phyloP scores from a whole-genome alignment of 2,888 invertebrate genomes.

The Leptopilina myrica region DNA sequence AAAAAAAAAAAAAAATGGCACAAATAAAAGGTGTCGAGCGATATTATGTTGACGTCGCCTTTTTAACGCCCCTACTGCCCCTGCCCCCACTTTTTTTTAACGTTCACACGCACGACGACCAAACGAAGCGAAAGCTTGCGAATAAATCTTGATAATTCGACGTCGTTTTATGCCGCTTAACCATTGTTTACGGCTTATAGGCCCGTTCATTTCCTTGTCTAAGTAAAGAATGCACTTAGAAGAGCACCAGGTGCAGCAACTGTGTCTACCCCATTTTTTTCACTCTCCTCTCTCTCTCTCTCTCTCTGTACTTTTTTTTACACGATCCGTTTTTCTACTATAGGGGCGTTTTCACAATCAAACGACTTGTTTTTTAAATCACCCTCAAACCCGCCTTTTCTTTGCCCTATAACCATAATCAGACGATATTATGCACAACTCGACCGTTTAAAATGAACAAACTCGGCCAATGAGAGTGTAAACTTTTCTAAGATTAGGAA shows the following conservation, averaged over 20 bases:
- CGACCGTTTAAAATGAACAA: neutral
- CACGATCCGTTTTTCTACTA: neutral
- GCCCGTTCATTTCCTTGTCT: slow-evolving; percentile 55
- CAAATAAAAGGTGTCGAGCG: slow-evolving; percentile 36
- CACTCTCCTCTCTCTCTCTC: no score
- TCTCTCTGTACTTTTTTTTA: no score
- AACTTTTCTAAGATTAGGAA: no score
- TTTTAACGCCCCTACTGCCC: slow-evolving; percentile 41
- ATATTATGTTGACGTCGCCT: slow-evolving; percentile 31
- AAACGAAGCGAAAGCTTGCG: slow-evolving; percentile 52
- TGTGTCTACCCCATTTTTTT: slow-evolving; percentile 22
- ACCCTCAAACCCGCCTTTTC: neutral
- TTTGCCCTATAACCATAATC: neutral
- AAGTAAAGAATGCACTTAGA: slow-evolving; percentile 64
- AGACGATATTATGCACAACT: slow-evolving; percentile 17
- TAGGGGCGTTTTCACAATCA: slow-evolving; percentile 14
- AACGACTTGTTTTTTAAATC: slow-evolving; percentile 35
- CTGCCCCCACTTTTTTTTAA: slow-evolving; percentile 33
- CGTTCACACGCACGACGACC: slow-evolving; percentile 46
- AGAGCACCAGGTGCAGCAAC: slow-evolving; percentile 51
- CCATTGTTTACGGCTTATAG: slow-evolving; percentile 71
- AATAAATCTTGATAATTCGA: slow-evolving; percentile 72
- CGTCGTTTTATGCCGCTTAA: slow-evolving; percentile 67
- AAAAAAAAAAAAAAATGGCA: neutral
- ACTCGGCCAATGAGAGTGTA: no score